Conservation (phyloP, 1,140 invertebrate species). For the Glossosoma conforme region DNA sequence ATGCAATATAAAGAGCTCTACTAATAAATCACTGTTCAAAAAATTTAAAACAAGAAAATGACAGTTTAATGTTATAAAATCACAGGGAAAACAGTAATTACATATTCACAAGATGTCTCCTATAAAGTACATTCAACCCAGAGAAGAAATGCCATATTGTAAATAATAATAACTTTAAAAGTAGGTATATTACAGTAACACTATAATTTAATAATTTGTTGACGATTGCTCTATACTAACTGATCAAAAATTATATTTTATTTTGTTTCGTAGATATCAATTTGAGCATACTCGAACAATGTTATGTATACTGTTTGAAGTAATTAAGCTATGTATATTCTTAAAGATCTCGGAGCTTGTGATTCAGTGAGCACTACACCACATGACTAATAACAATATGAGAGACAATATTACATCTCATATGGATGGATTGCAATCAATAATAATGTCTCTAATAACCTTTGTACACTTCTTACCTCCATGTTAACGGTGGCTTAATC, state of each 20-base stretch:
- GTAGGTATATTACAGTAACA: too few species aligned
- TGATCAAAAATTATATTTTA: too few species aligned
- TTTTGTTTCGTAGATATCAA: too few species aligned
- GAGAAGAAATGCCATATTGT: too few species aligned
- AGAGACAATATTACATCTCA: constrained; percentile 5
- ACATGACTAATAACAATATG: constrained; percentile 17
- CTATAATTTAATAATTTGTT: too few species aligned
- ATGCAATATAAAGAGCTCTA: background rate
- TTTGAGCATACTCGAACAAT: too few species aligned
- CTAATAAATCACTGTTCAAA: background rate
- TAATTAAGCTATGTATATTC: too few species aligned
- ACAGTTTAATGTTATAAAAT: constrained; percentile 14
- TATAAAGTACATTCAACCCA: too few species aligned
- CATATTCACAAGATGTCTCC: constrained; percentile 28
- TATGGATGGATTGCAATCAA: constrained; percentile 17
- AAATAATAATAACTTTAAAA: too few species aligned
- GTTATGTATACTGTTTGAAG: background rate
- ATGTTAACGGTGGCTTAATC: constrained; percentile 37
- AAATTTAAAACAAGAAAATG: background rate
- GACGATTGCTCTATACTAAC: too few species aligned
- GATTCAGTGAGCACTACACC: constrained; percentile 8
- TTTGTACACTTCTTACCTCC: constrained; percentile 11
- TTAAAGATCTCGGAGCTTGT: too few species aligned
- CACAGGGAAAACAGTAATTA: constrained; percentile 28
- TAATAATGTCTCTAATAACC: constrained; percentile 5